Base-by-base conservation (phyloP, 2,113 vertebrate species). In the Saccopteryx leptura region DNA sequence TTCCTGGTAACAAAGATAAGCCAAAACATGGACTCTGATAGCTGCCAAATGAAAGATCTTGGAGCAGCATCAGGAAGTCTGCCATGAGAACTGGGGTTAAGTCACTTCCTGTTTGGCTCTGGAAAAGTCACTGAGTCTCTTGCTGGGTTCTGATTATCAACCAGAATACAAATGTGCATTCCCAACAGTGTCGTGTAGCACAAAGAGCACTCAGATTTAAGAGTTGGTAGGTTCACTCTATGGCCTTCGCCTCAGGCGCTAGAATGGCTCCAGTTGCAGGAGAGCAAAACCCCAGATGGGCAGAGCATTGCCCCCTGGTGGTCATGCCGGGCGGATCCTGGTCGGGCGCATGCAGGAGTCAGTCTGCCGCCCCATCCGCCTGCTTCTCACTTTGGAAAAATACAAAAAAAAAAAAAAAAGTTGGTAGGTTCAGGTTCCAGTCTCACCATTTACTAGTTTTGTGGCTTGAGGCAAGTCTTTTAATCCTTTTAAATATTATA, bases 121-220 rank as follows among this genome's bases (percentile, higher is more conserved):
- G 79, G 48, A 60, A 54, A 60, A 84, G 56, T 88, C 60, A 4
- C 46, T 14, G 26, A 23, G 33, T 14, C 66, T 60, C 80, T 61
- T 76, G 48, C 56, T 58, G 31, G 7, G 26, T 68, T 79, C 31
- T 71, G 54, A 94, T 33, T 8, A 24, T 28, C 15, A 14, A 4
- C 58, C 4, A 39, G 18, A 48, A 26, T n/a, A 28, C n/a, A 50
- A 18, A 50, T 5, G 4, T 81, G 26, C 7, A 15, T 4, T 23
- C 33, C 50, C 1, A 2, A 33, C 18, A 21, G 12, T 28, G 50
- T 26, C 17, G 26, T 3, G 0, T 4, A 6, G 4, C 26, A 23
- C 9, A 23, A 75, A 26, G 61, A 86, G 54, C 12, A 1, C 48
- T 48, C 1, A 0, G n/a, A 21, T 7, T 79, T 31, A 54, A 39